Base-by-base conservation (phyloP, 1,140 invertebrate species). In the Bombus balteatus region DNA sequence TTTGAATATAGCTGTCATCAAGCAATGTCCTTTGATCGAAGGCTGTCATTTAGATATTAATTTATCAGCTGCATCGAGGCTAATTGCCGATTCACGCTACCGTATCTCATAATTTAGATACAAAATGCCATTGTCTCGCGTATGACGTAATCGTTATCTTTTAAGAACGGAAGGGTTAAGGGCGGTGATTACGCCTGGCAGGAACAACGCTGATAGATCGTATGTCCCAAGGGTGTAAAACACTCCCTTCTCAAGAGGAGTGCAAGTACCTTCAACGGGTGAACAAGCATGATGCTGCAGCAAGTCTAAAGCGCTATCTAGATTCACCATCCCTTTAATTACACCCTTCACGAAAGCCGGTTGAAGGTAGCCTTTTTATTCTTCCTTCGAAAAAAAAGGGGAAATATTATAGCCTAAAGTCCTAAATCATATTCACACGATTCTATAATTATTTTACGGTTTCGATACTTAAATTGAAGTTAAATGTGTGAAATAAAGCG, bases 301-400 rank as follows among this genome's bases (percentile, higher is more conserved):
- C 84, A 15, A 53, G 84, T 47, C 71, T 85, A 68, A 75, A 81
- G 71, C 84, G 43, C 62, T 85, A 85, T 85, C 84, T 81, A 85
- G 84, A 85, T 85, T 41, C 84, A 28, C 84, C 79, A 57, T 85
- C 84, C 84, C 84, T 81, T 85, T 85, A 85, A 85, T 85, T 85
- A 85, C 79, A 81, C 84, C 71, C 57, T 85, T 59, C 34, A n/a
- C 32, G 59, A 34, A 74, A 73, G 70, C 57, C 22, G 53, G 68
- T 43, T 43, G 53, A 32, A 57, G 66, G 13, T 78, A 22, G 78
- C 59, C 78, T 81, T 85, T 81, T 57, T 47, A 78, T 25, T 83
- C 41, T 47, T 66, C 13, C 25, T 66, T 28, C 37, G n/a, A 8
- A 59, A 78, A 78, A 59, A 70, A 13, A 15, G 65, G 18, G 32